Base-by-base conservation (phyloP, 1,140 invertebrate species). In the Dermatophagoides farinae region DNA sequence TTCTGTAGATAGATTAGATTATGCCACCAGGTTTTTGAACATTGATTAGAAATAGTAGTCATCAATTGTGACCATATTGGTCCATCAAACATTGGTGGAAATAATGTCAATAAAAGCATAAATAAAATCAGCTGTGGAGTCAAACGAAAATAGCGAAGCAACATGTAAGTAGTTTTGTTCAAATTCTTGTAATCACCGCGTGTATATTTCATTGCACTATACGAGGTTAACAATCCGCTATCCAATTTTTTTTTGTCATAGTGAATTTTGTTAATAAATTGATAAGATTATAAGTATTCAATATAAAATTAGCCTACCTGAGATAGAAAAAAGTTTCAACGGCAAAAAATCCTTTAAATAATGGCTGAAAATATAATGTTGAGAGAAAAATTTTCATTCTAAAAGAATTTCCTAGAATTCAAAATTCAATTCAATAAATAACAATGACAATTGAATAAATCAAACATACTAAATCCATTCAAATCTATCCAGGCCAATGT, bases 71-170 rank as follows among this genome's bases (percentile, higher is more conserved):
- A 31, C 61, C 62, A 65, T 38, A 65, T 58, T 18, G 65, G 65
- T 9, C 65, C 65, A 16, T 44, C 57, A 12, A 60, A 64, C 4
- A 65, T 14, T 11, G 63, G n/a, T 31, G 65, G 61, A 9, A 66
- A 39, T 8, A 66, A 20, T 31, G 66, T 59, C 38, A 61, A 57
- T 0, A 65, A n/a, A 6, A 63, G 58, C 16, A 66, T 38, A 12
- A 61, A 60, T 20, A 59, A 57, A 18, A 49, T 60, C 18, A 66
- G 16, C 43, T 66, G 65, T 43, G 65, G 65, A 8, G 61, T 66
- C 31, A 66, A 52, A 16, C 65, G 61, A 44, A 51, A 54, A 50
- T 61, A 64, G 55, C 65, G 62, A 16, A 59, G 54, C 25, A 65
- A 14, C n/a, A 62, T 14, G 9, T 52, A 59, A 11, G 54, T 52